A percentile compares a stretch with the other conserved stretches of the same genome.
These are phyloP conservation scores for Eptesicus fuscus DNA, from an alignment of 2,113 vertebrate genomes.

Conservation along the genomic window DNA sequence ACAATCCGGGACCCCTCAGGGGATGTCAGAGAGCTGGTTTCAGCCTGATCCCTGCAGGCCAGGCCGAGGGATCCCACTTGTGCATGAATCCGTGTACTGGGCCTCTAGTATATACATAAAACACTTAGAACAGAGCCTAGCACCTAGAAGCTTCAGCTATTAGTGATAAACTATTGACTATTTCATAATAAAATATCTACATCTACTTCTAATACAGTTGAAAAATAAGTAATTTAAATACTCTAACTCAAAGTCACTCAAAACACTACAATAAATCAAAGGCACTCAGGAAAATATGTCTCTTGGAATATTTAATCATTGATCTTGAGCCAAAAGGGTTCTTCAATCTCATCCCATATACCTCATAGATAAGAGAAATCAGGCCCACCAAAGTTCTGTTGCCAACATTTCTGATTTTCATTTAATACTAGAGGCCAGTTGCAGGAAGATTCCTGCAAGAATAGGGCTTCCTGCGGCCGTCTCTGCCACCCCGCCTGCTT, in stretches of 20 bases:
- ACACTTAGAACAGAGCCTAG: not conserved
- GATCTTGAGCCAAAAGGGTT: not conserved
- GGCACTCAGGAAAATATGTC: not conserved
- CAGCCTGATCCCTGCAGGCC: no score
- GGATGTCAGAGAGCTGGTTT: no score
- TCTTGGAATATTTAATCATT: not conserved
- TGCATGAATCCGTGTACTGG: no score
- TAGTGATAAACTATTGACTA: not conserved
- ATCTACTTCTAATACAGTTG: not conserved
- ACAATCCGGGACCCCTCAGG: no score
- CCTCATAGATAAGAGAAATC: not conserved
- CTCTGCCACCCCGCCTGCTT: no score
- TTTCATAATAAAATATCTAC: conserved; percentile 16
- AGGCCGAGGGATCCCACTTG: no score
- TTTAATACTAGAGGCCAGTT: not conserved
- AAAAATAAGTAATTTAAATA: not conserved
- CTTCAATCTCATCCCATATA: not conserved
- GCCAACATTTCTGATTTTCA: not conserved
- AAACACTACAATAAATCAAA: not conserved
- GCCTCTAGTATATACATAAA: not conserved
- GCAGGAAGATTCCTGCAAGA: no score
- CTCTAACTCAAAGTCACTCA: not conserved
- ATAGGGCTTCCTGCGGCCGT: no score
- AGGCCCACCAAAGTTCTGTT: not conserved
- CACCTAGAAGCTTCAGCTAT: not conserved